Evolutionary conservation across 2,888 invertebrate species (phyloP).

Genomic region (Polymixis flavicincta): DNA sequence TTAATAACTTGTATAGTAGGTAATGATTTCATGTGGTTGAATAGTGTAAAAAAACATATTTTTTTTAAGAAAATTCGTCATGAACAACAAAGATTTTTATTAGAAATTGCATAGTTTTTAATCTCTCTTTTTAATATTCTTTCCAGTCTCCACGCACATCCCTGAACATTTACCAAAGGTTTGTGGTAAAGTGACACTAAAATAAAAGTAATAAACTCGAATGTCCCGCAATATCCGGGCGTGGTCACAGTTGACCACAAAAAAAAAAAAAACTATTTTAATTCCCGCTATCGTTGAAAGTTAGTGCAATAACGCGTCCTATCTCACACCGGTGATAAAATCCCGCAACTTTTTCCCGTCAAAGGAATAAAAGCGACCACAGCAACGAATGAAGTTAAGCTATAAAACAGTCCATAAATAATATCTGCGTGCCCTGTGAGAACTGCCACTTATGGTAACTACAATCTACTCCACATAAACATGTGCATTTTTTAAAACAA

Average conservation of each 20-base stretch:
- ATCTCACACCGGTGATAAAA: constrained; percentile 90
- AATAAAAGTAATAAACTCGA: constrained; percentile 64
- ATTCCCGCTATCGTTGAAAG: constrained; percentile 84
- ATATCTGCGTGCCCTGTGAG: constrained; percentile 86
- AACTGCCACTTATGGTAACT: constrained; percentile 81
- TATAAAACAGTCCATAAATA: constrained; percentile 90
- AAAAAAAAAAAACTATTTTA: constrained; percentile 86
- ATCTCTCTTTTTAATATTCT: too few species aligned
- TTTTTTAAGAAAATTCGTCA: too few species aligned
- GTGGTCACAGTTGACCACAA: constrained; percentile 79
- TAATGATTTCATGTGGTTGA: too few species aligned
- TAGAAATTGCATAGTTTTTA: too few species aligned
- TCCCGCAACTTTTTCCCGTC: constrained; percentile 88
- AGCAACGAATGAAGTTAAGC: constrained; percentile 90
- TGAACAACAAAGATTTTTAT: too few species aligned
- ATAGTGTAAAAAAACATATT: too few species aligned
- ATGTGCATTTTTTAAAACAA: constrained; percentile 68
- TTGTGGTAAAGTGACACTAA: constrained; percentile 22
- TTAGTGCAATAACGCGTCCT: constrained; percentile 89
- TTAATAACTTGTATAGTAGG: too few species aligned
- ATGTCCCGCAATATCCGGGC: constrained; percentile 68
- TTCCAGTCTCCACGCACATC: neutral
- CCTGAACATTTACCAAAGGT: neutral
- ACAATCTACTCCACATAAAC: constrained; percentile 76
- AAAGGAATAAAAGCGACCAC: constrained; percentile 89